Evolutionary conservation across 2,113 vertebrate species (phyloP).

Genomic region (Amazona vittata): DNA sequence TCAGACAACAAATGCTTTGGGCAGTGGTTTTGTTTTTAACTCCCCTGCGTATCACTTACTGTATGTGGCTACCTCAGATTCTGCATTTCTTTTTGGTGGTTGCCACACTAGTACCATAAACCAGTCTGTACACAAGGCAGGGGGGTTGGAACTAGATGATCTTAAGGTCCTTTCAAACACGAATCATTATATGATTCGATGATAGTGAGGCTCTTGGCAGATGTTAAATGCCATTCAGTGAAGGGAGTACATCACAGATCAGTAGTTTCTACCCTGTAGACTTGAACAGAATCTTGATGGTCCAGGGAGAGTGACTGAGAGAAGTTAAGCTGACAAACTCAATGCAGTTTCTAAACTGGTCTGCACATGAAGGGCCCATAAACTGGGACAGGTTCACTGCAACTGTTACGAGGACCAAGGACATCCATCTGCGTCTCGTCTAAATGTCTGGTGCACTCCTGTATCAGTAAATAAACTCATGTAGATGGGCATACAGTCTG

Average conservation of each 20-base stretch:
- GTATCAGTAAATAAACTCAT: background rate
- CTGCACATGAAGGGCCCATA: background rate
- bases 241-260: background rate
- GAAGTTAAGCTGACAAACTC: background rate
- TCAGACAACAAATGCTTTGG: background rate
- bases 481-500: background rate
- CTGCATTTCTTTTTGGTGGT: background rate
- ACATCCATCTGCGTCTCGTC: background rate
- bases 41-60: accelerated
- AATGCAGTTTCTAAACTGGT: background rate
- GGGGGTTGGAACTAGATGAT: background rate
- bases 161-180: background rate
- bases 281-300: background rate
- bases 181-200: background rate
- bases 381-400: background rate
- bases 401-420: background rate
- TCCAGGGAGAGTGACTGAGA: background rate
- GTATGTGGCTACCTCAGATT: background rate
- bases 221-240: background rate
- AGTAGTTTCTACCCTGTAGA: background rate
- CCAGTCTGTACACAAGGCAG: background rate
- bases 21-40: background rate
- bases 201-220: background rate
- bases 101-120: background rate
- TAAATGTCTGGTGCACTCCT: background rate